Conservation (phyloP, 2,888 invertebrate species). For the Druceiella hillmani region DNA sequence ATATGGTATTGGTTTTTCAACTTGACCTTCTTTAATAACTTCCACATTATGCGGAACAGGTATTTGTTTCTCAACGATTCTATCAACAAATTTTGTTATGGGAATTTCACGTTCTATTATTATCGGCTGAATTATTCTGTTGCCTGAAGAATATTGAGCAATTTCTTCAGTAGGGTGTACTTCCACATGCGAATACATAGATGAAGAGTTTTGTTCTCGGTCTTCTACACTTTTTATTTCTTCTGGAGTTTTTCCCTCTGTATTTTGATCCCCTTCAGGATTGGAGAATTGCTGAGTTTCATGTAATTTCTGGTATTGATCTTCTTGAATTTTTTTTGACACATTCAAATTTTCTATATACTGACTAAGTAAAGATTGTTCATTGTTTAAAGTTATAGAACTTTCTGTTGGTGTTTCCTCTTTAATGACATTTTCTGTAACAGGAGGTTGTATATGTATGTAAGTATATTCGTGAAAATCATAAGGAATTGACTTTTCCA, state of each 20-base stretch:
- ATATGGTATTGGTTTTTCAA: slow-evolving; percentile 42
- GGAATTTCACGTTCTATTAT: slow-evolving; percentile 46
- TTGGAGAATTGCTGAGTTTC: slow-evolving; percentile 36
- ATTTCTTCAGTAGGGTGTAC: slow-evolving; percentile 32
- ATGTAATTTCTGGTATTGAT: slow-evolving; percentile 32
- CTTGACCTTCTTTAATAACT: slow-evolving; percentile 34
- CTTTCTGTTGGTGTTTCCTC: slow-evolving; percentile 30
- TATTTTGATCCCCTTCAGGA: slow-evolving; percentile 24
- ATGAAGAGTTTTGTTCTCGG: too few relatives aligned
- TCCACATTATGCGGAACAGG: slow-evolving; percentile 39
- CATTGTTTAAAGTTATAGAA: slow-evolving; percentile 31
- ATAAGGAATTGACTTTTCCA: slow-evolving; percentile 59
- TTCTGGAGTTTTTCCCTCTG: slow-evolving; percentile 24
- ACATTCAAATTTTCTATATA: slow-evolving; percentile 39
- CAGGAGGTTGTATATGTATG: slow-evolving; percentile 45
- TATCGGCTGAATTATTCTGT: slow-evolving; percentile 42
- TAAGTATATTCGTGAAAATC: slow-evolving; percentile 38
- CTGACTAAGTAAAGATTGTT: slow-evolving; percentile 35
- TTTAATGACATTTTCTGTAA: slow-evolving; percentile 41
- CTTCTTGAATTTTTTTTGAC: slow-evolving; percentile 35
- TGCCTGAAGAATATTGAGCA: slow-evolving; percentile 27
- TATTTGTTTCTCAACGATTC: slow-evolving; percentile 43
- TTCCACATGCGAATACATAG: slow-evolving; percentile 33
- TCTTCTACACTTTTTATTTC: slow-evolving; percentile 22
- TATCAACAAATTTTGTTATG: slow-evolving; percentile 41